Evolutionary conservation across 2,888 invertebrate genomes (phyloP), one percentile per base, ranked within the genome.

Genomic region (Aphidoletes aphidimyza): DNA sequence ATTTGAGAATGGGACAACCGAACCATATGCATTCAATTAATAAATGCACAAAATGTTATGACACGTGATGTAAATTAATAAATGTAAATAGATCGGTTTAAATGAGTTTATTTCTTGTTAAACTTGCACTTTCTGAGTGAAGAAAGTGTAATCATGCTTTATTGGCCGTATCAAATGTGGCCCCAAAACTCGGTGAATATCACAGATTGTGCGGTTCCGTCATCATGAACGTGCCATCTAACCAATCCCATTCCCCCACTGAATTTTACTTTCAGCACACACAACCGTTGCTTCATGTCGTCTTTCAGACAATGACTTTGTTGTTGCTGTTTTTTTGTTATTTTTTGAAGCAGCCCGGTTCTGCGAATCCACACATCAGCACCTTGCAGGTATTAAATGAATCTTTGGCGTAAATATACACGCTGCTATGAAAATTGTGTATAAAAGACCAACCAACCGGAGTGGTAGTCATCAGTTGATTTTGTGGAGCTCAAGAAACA

Each of bases 211-310:
- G n/a, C 37, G 22, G 37, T 37, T 37, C 22, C 36, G 37, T 37
- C 37, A 37, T n/a, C n/a, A 37, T 9, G 81, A 69, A 78, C 78
- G 36, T 81, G 81, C 81, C 81, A 81, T 81, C 81, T n/a, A 37
- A 37, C 30, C 81, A 81, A 81, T 81, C 81, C 81, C 81, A n/a
- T 37, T 37, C 81, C 37, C 6, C 47, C 3, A 37, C n/a, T 5
- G 37, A 81, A n/a, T 37, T 81, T 81, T 37, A 37, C 36, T 78
- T 78, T 78, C 78, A 36, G 37, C 17, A 54, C 17, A 54, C 54
- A 54, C 17, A 54, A 19, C 22, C 14, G 37, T 78, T 37, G 36
- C 37, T 81, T 9, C 22, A 37, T 17, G 37, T 19, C n/a, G 69
- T 30, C 22, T 54, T 34, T 22, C 22, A 69, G 30, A 69, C 69